Evolutionary conservation across 2,888 invertebrate species (phyloP).

Genomic region (Monoplex corrugatus): DNA sequence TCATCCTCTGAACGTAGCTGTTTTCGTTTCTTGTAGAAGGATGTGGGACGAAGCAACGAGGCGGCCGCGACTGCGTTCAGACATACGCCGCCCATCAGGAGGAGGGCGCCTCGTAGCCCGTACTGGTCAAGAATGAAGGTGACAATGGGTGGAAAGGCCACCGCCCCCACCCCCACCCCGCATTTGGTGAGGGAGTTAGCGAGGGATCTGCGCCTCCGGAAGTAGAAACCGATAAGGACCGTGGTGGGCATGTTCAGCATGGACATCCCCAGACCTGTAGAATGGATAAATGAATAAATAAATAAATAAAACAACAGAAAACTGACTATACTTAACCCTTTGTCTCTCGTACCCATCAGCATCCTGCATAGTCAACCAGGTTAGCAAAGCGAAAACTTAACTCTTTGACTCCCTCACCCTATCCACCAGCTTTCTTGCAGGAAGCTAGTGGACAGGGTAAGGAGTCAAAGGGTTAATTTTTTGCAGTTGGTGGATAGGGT

Average conservation of each 20-base stretch:
- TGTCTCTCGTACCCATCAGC: no score
- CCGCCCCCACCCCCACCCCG: conserved; percentile 46
- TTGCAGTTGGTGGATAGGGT: no score
- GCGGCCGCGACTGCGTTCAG: conserved; percentile 9
- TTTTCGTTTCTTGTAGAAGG: conserved; percentile 40
- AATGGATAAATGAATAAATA: no score
- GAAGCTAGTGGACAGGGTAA: no score
- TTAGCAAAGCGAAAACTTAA: no score
- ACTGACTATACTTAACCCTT: background rate
- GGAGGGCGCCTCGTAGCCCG: conserved; percentile 39
- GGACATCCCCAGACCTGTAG: conserved; percentile 45
- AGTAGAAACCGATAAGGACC: conserved; percentile 43
- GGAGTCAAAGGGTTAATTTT: no score
- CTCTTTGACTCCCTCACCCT: no score
- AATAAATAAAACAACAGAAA: background rate
- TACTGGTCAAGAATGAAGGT: conserved; percentile 35
- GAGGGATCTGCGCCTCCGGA: conserved; percentile 33
- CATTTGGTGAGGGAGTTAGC: conserved; percentile 45
- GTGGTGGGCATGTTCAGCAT: conserved; percentile 39
- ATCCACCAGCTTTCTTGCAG: no score
- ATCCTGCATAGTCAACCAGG: no score
- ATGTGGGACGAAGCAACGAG: conserved; percentile 13
- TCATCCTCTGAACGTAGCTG: background rate
- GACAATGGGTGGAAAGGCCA: conserved; percentile 41
- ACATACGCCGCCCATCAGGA: conserved; percentile 39